These are phyloP conservation scores for Caranx melampygus DNA, from an alignment of 2,113 vertebrate genomes.

Conservation along the genomic window DNA sequence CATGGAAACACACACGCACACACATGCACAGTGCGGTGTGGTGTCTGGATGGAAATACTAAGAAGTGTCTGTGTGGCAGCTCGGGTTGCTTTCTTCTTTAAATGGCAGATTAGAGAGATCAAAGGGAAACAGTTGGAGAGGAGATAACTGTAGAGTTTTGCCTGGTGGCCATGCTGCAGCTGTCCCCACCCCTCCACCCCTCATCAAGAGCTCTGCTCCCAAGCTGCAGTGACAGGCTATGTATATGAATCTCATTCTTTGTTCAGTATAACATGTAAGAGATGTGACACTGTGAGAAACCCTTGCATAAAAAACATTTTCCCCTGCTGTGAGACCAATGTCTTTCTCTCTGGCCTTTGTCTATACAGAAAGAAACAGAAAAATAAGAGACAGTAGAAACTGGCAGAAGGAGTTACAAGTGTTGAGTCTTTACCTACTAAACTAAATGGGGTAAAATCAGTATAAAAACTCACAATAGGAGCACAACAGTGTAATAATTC, in stretches of 20 bases:
- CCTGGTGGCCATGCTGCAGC: conserved; percentile 69
- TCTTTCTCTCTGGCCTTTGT: background rate
- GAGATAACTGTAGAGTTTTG: conserved; percentile 68
- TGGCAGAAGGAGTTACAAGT: background rate
- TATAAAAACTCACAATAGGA: background rate
- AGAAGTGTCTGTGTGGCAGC: conserved; percentile 38
- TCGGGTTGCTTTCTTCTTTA: conserved; percentile 62
- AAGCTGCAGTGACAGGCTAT: conserved; percentile 41
- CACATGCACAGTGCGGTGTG: background rate
- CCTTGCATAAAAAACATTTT: background rate
- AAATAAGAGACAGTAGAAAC: background rate
- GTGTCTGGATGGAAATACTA: conserved; percentile 25
- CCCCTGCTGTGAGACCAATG: background rate
- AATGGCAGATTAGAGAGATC: conserved; percentile 75
- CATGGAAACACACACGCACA: conserved; percentile 11
- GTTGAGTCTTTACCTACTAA: background rate
- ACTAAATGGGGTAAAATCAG: background rate
- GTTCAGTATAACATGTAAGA: conserved; percentile 16
- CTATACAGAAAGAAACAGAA: background rate
- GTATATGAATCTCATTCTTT: conserved; percentile 31
- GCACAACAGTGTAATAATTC: background rate
- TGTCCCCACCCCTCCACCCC: conserved; percentile 40
- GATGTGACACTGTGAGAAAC: conserved; percentile 1
- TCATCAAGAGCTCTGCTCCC: conserved; percentile 27
- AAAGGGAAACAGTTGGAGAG: conserved; percentile 70